Evolutionary conservation across 2,113 vertebrate species (phyloP).

Genomic region (Microcebus lehilahytsara): DNA sequence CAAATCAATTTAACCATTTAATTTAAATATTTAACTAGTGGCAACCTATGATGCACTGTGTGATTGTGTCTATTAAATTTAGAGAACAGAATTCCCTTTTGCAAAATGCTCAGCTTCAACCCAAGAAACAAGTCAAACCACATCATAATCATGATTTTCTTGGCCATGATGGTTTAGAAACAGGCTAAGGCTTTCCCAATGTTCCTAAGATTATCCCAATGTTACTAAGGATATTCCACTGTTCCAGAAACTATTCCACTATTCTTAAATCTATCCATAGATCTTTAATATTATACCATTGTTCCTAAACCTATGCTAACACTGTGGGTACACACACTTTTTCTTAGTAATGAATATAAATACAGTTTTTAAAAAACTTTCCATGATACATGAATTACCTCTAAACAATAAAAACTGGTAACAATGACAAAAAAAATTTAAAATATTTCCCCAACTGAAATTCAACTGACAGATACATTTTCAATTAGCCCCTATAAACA

Average conservation of each 20-base stretch:
- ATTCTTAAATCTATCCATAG: neutral
- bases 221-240: too few relatives aligned
- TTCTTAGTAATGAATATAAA: neutral
- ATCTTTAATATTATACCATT: neutral
- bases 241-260: neutral
- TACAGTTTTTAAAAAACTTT: neutral
- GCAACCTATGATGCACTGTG: neutral
- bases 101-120: neutral
- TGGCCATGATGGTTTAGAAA: neutral
- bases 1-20: neutral
- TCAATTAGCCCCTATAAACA: neutral
- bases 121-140: neutral
- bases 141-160: neutral
- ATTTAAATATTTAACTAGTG: neutral
- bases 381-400: neutral
- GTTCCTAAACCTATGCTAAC: neutral
- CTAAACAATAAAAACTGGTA: neutral
- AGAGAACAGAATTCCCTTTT: neutral
- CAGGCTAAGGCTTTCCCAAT: fast-evolving
- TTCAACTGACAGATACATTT: neutral
- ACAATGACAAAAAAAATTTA: neutral
- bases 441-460: neutral
- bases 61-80: neutral
- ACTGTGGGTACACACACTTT: neutral
- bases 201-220: neutral